Evolutionary conservation across 2,888 invertebrate genomes (phyloP), one percentile per base, ranked within the genome.

Genomic region (Scaptomyza flava): DNA sequence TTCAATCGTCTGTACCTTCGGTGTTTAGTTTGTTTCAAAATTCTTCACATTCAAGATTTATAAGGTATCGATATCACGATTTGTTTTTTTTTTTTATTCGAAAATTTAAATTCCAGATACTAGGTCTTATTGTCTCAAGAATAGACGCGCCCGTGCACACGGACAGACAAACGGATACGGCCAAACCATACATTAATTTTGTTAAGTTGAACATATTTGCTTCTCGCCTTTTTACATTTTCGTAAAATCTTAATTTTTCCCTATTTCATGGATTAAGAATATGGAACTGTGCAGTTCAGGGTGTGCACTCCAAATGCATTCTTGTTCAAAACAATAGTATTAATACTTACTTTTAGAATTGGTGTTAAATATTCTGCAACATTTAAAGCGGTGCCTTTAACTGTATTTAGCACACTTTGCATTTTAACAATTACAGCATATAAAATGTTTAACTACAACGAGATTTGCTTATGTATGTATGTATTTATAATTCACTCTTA

Each of bases 331-430:
- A 50, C n/a, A 34, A 9, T n/a, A n/a, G n/a, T 23, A 20, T 47
- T 9, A 31, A 9, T 53, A 74, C 67, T 73, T 94, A 98, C 99
- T 95, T 97, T 99, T 66, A 99, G 93, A 57, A 99, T 96, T 57
- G 99, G 99, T 74, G 98, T 99, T 89, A 99, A 93, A 92, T 97
- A 98, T 91, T 99, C 99, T 23, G 99, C 99, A 34, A 99, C 98
- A 75, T 97, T 97, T 30, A 99, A 94, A 33, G 98, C 98, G 47
- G 97, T 98, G 52, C 98, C 98, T 93, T 99, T 99, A 6, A 99
- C 96, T 33, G 96, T 95, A 92, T 99, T 99, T 67, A 99, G 96
- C 59, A 99, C 95, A 93, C 96, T 98, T 93, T 99, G 98, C 98
- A 99, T 99, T 89, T 79, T 61, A 42, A n/a, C 14, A n/a, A 14